Base-by-base conservation (phyloP, 2,113 vertebrate species). In the Ailurus styani region DNA sequence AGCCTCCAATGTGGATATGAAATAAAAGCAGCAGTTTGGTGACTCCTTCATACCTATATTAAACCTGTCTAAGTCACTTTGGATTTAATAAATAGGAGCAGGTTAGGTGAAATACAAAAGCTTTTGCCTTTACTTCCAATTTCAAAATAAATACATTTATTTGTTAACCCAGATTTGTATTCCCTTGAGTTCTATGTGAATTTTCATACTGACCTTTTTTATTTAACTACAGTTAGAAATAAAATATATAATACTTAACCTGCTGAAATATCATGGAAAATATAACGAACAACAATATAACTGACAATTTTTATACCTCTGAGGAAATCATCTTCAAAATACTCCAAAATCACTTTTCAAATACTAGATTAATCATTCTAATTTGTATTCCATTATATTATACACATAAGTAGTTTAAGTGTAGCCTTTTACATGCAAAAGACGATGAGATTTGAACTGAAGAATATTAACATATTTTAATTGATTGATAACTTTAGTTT, bases 91-190 rank as follows among this genome's bases (percentile, higher is more conserved):
- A 97, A 55, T 12, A 77, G 4, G 78, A 85, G 85, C 47, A 93
- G 2, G 57, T 97, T 84, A 82, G 23, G 4, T 75, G 79, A 97
- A 96, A 97, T 77, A 29, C 94, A 97, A 96, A 57, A 17, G 29
- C 79, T 37, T 96, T 12, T 1, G 47, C 75, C 96, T 97, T 93
- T 60, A 93, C 97, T 97, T 97, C 64, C 5, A 52, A 20, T 13
- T 96, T 89, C 47, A 89, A 97, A 98, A 96, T 96, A 93, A 98
- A 97, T 14, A 14, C 8, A 47, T 25, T 93, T 27, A 82, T 40
- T 79, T 94, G 83, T 95, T 95, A 77, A 95, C 82, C 86, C 86
- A 91, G 13, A 52, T 92, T 85, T 83, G 12, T 78, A 95, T 97
- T 91, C 13, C 60, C 8, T 93, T 40, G 88, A 77, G 50, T 29